phyloP scores from a whole-genome alignment of 2,797 vertebrate species.

The Agapornis canus region DNA sequence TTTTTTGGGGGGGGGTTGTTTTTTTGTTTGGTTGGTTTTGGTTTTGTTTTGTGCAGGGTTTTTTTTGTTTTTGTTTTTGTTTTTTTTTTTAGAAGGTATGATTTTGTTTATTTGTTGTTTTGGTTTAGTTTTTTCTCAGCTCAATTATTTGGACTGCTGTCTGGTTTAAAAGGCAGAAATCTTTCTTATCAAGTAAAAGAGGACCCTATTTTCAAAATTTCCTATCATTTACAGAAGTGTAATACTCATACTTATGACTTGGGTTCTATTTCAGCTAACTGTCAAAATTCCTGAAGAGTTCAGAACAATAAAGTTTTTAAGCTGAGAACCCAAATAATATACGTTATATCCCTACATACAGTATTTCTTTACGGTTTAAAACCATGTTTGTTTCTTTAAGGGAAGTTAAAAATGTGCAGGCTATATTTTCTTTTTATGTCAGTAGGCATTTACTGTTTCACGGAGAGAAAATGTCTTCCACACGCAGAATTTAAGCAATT shows the following conservation, averaged over 20 bases:
- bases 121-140: not conserved
- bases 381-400: not conserved
- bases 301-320: not conserved
- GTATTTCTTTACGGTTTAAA: not conserved
- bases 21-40: not conserved
- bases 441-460: not conserved
- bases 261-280: not conserved
- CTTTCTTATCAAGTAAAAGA: not conserved
- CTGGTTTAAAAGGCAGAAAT: not conserved
- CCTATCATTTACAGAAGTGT: not conserved
- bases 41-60: not conserved
- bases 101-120: not conserved
- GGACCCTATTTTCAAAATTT: rapidly evolving
- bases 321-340: not conserved
- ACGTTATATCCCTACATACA: not conserved
- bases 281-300: not conserved
- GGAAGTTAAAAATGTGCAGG: not conserved
- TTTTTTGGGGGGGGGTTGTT: not conserved
- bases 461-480: not conserved
- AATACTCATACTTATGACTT: not conserved
- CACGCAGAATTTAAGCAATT: not conserved
- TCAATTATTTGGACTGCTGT: not conserved
- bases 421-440: not conserved
- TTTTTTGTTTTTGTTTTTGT: too few species aligned
- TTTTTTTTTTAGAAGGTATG: not conserved